Percentiles rank a stretch among this genome's conserved stretches.
Evolutionary conservation across 2,888 invertebrate genomes (phyloP).

Genomic region (Ennomos quercinarius): DNA sequence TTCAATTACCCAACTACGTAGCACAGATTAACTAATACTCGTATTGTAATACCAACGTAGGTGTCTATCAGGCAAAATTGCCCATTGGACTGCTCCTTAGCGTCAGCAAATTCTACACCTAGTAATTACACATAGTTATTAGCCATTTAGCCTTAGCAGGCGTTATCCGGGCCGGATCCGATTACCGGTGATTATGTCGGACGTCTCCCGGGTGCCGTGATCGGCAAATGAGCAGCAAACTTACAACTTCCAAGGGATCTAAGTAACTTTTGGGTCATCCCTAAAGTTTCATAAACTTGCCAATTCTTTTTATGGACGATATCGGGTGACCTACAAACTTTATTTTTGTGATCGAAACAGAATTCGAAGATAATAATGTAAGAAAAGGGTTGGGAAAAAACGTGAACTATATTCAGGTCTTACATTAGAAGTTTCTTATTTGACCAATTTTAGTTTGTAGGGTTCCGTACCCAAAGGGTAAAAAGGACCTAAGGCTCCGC

Average conservation of each 20-base stretch:
- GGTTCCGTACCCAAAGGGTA: too few relatives aligned
- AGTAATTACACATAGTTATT: slow-evolving; percentile 34
- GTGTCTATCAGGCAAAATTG: slow-evolving; percentile 6
- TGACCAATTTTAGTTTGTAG: neutral
- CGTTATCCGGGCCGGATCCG: slow-evolving; percentile 28
- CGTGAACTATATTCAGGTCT: slow-evolving; percentile 2
- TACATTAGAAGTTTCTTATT: neutral
- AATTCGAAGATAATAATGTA: slow-evolving; percentile 7
- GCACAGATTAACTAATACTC: too few relatives aligned
- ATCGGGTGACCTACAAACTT: slow-evolving; percentile 34
- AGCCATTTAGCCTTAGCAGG: slow-evolving; percentile 26
- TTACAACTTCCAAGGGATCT: slow-evolving; percentile 33
- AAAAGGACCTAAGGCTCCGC: too few relatives aligned
- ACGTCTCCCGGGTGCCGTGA: slow-evolving; percentile 28
- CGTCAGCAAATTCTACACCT: slow-evolving; percentile 18
- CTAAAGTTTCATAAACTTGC: slow-evolving; percentile 44
- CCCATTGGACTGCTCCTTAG: slow-evolving; percentile 19
- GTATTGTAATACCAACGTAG: too few relatives aligned
- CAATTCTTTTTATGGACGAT: slow-evolving; percentile 45
- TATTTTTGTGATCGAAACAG: slow-evolving; percentile 14
- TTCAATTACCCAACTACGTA: slow-evolving; percentile 18
- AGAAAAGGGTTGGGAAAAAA: slow-evolving; percentile 5
- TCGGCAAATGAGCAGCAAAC: slow-evolving; percentile 40
- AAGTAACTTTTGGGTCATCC: slow-evolving; percentile 47
- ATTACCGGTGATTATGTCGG: slow-evolving; percentile 27